Evolutionary conservation across 2,797 vertebrate genomes (phyloP).

Genomic region (Falco biarmicus): DNA sequence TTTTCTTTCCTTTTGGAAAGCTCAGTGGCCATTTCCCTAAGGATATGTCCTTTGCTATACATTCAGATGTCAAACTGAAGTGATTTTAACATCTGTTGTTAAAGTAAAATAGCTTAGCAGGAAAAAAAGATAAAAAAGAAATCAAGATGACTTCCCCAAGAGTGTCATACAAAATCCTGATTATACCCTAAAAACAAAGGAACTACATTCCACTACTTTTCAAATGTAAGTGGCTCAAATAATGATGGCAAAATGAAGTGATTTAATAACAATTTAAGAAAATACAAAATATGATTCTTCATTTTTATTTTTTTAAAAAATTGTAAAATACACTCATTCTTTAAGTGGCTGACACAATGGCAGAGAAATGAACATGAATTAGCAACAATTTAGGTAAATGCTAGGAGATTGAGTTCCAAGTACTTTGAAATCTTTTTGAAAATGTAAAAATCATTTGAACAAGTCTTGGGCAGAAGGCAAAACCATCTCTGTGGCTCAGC

Average conservation of each 20-base stretch:
- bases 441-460: neutral
- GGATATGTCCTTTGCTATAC: neutral
- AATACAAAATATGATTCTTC: neutral
- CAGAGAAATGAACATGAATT: slow-evolving; percentile 4
- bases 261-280: neutral
- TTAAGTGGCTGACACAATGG: neutral
- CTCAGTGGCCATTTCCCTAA: neutral
- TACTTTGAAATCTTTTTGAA: neutral
- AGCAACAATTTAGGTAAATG: neutral
- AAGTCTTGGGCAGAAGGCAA: neutral
- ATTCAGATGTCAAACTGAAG: neutral
- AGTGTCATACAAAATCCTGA: neutral
- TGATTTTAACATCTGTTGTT: neutral
- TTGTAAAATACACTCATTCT: neutral
- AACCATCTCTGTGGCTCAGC: neutral
- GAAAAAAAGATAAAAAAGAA: neutral
- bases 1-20: neutral
- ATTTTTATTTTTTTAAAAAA: neutral
- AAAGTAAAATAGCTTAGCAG: neutral
- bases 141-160: neutral
- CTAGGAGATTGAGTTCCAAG: neutral
- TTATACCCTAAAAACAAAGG: neutral
- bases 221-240: neutral
- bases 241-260: neutral
- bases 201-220: neutral